These are phyloP conservation scores for Lemur catta DNA, from an alignment of 2,797 vertebrate species.

Conservation along the genomic window DNA sequence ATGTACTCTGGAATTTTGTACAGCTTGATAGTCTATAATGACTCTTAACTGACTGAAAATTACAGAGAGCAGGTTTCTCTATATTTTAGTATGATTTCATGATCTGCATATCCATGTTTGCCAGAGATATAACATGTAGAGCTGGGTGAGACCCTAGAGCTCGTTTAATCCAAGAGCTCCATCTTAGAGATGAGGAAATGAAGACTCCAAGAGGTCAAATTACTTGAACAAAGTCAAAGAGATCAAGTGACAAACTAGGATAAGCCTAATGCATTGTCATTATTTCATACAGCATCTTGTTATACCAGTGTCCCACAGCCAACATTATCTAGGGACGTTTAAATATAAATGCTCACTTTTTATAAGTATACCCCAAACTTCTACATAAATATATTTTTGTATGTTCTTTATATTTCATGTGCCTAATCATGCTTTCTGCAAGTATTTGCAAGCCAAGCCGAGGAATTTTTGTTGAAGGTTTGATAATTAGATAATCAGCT, in stretches of 20 bases:
- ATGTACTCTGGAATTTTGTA: background rate
- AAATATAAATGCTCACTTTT: conserved; percentile 5
- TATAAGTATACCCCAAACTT: background rate
- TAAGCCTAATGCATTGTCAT: background rate
- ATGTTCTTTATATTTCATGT: background rate
- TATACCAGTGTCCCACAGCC: background rate
- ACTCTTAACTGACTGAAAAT: background rate
- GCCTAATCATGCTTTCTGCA: background rate
- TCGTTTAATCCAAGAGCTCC: background rate
- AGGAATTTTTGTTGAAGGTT: background rate
- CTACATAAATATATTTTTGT: background rate
- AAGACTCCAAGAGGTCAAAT: background rate
- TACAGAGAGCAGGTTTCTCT: background rate
- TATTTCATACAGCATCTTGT: background rate
- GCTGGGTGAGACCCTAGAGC: background rate
- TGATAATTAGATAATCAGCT: conserved; percentile 8
- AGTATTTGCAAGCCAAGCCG: background rate
- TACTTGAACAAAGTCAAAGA: conserved; percentile 8
- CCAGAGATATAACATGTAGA: background rate
- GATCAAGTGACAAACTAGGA: background rate
- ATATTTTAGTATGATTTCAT: background rate
- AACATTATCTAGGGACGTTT: background rate
- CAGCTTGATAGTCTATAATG: background rate
- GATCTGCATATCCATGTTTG: background rate
- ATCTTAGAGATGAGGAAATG: conserved; percentile 22